Evolutionary conservation across 2,113 vertebrate species (phyloP), one percentile per base, ranked within the genome.

Genomic region (Potamarius usumacintae): DNA sequence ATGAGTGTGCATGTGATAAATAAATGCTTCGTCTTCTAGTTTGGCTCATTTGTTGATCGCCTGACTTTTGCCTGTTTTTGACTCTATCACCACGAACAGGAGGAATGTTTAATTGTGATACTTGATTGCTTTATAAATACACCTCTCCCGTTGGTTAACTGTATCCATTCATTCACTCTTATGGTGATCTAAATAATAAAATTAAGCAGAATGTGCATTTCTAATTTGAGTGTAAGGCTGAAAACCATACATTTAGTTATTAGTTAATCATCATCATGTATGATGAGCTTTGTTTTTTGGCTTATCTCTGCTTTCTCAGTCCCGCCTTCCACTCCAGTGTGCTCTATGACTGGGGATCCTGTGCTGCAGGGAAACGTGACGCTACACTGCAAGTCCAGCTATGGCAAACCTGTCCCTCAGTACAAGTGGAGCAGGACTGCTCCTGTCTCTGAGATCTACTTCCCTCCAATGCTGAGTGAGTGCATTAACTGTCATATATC

Each of bases 371-470:
- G 95, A 84, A 97, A 98, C 0, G 94, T 98, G 62, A 99, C 97
- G 14, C 60, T 98, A 93, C 97, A 92, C 94, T 99, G 97, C 86
- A 89, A 92, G 83, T 97, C 97, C n/a, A 86, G 86, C 17, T 91
- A 95, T 42, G 97, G 98, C 71, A 97, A 98, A 72, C 98, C 98
- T 0, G 17, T 67, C 0, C 97, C 97, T 52, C 63, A 48, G 0
- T 99, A 99, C 93, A 95, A 94, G 81, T 99, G 98, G 98, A 95
- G 94, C 90, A 95, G 95, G 84, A 92, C 90, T 0, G 88, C 94
- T 0, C 96, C 97, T 22, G 60, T 85, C 12, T 55, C 88, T 0
- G 94, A 97, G 88, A 89, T 97, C 88, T 98, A 96, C 94, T 97
- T 96, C 89, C 93, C 96, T 1, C 96, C 97, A 0, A 91, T 94